Conservation (phyloP, 1,140 invertebrate genomes). For the Chrysomallon squamiferum region DNA sequence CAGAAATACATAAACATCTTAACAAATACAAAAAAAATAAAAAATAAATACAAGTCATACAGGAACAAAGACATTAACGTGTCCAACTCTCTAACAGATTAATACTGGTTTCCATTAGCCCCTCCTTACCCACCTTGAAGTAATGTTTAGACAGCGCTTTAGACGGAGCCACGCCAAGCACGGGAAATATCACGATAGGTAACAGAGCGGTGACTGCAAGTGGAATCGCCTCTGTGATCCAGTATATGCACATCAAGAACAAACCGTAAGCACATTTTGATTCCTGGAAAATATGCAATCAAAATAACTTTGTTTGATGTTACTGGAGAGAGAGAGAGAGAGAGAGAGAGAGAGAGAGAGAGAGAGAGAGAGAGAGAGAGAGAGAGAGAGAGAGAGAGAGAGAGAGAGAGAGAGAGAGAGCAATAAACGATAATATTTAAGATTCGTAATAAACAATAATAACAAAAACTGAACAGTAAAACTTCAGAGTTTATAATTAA, state of each 20-base stretch:
- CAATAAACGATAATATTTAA: not conserved
- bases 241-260: constrained; percentile 81
- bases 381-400: not conserved
- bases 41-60: too few species aligned
- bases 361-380: not conserved
- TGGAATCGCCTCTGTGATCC: constrained; percentile 83
- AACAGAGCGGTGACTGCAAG: constrained; percentile 81
- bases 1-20: too few species aligned
- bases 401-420: not conserved
- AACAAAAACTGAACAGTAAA: too few species aligned
- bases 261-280: constrained; percentile 77
- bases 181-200: constrained; percentile 81
- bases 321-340: too few species aligned
- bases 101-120: not conserved
- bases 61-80: too few species aligned
- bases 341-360: not conserved
- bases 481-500: too few species aligned
- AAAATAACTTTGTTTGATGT: not conserved
- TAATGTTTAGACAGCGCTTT: not conserved
- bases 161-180: constrained; percentile 21
- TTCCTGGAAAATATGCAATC: constrained; percentile 19
- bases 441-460: too few species aligned
- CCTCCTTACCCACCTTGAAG: constrained; percentile 1
- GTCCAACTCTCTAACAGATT: not conserved
- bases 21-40: too few species aligned